A percentile compares a stretch with the other conserved stretches of the same genome.
phyloP scores from a whole-genome alignment of 2,797 vertebrate genomes.

The Poecilia wingei region DNA sequence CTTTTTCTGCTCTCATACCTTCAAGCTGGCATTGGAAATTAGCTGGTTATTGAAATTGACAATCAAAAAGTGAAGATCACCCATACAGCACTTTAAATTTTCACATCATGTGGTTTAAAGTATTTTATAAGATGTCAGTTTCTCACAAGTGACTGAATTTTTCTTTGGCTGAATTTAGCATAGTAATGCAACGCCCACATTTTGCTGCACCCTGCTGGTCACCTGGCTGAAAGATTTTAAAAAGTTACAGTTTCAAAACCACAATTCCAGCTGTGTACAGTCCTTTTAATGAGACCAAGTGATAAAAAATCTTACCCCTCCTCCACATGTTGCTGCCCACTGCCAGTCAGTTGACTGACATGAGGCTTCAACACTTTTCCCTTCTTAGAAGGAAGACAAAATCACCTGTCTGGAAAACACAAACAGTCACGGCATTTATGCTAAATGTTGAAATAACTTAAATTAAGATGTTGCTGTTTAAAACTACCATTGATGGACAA shows the following conservation, averaged over 20 bases:
- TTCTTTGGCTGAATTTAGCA: not conserved
- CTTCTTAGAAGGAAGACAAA: not conserved
- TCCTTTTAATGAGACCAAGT: not conserved
- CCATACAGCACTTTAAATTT: not conserved
- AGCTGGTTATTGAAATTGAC: not conserved
- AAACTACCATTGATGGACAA: not conserved
- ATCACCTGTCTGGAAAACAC: not conserved
- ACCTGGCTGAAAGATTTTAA: not conserved
- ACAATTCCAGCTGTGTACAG: not conserved
- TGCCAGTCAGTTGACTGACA: not conserved
- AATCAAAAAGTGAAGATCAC: not conserved
- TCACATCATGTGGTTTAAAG: not conserved
- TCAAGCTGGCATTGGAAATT: not conserved
- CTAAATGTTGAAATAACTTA: not conserved
- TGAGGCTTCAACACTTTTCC: not conserved
- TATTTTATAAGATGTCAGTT: not conserved
- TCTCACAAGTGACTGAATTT: not conserved
- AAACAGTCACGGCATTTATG: not conserved
- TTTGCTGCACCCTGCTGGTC: not conserved
- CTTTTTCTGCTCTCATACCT: not conserved
- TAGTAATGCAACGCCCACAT: not conserved
- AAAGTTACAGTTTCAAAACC: not conserved
- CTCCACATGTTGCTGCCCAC: not conserved
- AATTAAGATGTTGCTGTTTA: not conserved
- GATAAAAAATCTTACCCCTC: not conserved